phyloP scores from a whole-genome alignment of 2,113 vertebrate species.

The Suncus etruscus region DNA sequence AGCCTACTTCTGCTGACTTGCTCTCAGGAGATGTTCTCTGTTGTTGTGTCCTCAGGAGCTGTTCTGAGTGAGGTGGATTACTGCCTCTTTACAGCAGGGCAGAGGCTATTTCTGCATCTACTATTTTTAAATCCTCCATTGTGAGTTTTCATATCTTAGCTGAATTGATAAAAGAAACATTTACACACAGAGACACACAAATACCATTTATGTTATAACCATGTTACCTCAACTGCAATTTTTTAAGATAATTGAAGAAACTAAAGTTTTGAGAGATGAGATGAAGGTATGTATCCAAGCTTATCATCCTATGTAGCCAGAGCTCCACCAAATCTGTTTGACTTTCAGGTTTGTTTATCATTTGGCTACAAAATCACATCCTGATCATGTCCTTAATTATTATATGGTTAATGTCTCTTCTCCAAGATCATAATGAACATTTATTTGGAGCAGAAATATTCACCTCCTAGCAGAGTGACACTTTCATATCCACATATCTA shows the following conservation, averaged over 20 bases:
- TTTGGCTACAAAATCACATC: constrained; percentile 46
- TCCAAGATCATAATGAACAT: constrained; percentile 8
- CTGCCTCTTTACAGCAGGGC: no score
- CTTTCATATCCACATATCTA: constrained; percentile 16
- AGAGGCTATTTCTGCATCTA: not conserved
- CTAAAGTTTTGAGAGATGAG: not conserved
- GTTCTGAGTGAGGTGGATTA: no score
- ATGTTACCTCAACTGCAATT: not conserved
- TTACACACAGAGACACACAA: not conserved
- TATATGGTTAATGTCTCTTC: constrained; percentile 38
- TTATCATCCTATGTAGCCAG: not conserved
- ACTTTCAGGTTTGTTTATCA: not conserved
- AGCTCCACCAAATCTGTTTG: not conserved
- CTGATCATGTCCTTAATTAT: not conserved
- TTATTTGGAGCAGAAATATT: constrained; percentile 27
- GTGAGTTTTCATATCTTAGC: constrained; percentile 4
- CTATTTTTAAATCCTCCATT: constrained; percentile 17
- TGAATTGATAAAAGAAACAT: constrained; percentile 29
- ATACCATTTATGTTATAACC: no score
- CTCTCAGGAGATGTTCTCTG: no score
- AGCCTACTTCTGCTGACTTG: no score
- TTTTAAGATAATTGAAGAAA: constrained; percentile 52
- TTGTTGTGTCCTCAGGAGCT: no score
- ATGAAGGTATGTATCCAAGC: not conserved
- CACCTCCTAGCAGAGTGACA: constrained; percentile 59